phyloP scores from a whole-genome alignment of 2,797 vertebrate genomes.

The Eulemur rubriventer region DNA sequence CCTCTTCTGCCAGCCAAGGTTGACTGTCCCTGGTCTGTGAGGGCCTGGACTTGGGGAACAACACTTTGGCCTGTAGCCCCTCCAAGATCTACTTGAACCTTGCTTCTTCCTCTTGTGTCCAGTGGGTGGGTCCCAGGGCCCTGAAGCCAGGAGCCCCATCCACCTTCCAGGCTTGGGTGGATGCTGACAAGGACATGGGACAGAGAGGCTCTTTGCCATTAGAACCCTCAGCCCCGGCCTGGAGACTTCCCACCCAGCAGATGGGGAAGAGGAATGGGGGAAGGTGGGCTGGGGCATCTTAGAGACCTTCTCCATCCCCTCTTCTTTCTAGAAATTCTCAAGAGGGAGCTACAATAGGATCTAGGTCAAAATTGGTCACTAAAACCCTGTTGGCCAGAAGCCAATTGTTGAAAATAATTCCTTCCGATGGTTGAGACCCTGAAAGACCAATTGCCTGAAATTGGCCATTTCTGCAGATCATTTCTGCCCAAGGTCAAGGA shows the following conservation, averaged over 20 bases:
- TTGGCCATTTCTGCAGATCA: background rate
- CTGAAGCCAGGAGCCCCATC: background rate
- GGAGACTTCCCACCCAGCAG: background rate
- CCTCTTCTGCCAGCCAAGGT: accelerated
- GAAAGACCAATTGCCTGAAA: background rate
- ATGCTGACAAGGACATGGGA: background rate
- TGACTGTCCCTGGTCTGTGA: background rate
- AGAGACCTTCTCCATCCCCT: background rate
- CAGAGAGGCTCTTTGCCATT: background rate
- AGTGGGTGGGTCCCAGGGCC: background rate
- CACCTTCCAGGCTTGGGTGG: background rate
- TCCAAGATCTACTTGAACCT: background rate
- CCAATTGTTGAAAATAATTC: background rate
- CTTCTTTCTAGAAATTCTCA: background rate
- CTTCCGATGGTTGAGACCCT: background rate
- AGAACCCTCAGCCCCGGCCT: background rate
- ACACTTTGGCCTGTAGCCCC: background rate
- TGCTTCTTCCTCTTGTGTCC: background rate
- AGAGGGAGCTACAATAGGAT: background rate
- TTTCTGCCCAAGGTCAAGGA: background rate
- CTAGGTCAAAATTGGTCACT: background rate
- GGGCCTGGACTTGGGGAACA: background rate
- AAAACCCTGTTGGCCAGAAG: background rate
- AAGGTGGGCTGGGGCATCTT: background rate
- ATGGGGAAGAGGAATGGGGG: background rate